A percentile compares a stretch with the other conserved stretches of the same genome.
Evolutionary conservation across 2,113 vertebrate genomes (phyloP).

Genomic region (Cettia cetti): DNA sequence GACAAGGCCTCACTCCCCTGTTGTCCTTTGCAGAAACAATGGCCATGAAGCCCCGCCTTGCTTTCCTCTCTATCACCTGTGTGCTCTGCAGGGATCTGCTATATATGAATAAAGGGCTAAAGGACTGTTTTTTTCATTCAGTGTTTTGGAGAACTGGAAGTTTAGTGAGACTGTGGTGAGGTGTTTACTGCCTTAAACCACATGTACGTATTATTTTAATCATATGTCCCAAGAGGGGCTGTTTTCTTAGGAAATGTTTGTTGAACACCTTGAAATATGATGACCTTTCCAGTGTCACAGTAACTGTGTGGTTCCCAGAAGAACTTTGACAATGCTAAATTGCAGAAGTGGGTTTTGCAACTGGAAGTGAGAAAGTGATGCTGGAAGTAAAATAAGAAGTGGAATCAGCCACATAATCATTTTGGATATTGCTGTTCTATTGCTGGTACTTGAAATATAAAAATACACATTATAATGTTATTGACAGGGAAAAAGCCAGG

Average conservation of each 20-base stretch:
- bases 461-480: not conserved
- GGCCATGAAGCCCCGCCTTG: not conserved
- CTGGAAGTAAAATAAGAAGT: slow-evolving; percentile 40
- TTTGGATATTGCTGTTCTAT: not conserved
- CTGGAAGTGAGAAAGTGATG: not conserved
- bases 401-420: not conserved
- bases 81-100: not conserved
- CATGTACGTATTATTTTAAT: not conserved
- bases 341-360: slow-evolving; percentile 36
- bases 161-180: not conserved
- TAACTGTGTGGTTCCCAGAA: not conserved
- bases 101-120: not conserved
- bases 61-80: not conserved
- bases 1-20: not conserved
- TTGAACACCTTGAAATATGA: not conserved
- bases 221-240: not conserved
- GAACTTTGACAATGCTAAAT: not conserved
- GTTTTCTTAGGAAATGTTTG: not conserved
- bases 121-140: not conserved
- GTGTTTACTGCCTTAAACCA: not conserved
- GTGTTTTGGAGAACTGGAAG: not conserved
- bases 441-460: not conserved
- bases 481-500: not conserved
- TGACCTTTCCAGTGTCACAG: not conserved
- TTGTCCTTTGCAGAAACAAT: not conserved